Percentiles rank a stretch among this genome's conserved stretches.
Conservation (phyloP, 2,888 invertebrate species). For the Acrobasis consociella region DNA sequence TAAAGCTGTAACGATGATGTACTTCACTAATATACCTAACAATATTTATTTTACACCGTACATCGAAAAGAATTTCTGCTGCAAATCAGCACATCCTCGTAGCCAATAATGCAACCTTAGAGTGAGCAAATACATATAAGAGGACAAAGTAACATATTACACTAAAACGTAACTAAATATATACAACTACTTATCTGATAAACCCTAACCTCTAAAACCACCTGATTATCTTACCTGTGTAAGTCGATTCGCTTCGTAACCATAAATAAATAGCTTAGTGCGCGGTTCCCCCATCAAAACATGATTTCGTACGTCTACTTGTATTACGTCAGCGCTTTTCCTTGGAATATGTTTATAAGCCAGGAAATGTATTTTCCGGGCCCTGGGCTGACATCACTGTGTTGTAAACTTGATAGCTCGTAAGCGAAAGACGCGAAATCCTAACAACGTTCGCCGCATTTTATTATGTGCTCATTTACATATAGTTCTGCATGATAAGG, state of each 20-base stretch:
- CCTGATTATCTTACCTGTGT: conserved; percentile 11
- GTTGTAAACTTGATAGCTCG: conserved; percentile 49
- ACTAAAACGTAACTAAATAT: no score
- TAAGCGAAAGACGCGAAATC: conserved; percentile 38
- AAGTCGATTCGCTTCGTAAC: conserved; percentile 29
- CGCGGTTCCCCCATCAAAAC: conserved; percentile 46
- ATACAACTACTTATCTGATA: not conserved
- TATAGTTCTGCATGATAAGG: conserved; percentile 16
- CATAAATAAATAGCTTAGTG: conserved; percentile 40
- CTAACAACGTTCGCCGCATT: conserved; percentile 32
- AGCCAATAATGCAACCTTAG: no score
- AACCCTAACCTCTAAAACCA: not conserved
- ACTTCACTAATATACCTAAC: not conserved
- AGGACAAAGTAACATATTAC: no score
- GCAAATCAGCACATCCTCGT: no score
- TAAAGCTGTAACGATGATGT: not conserved
- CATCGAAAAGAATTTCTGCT: no score
- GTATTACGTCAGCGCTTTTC: conserved; percentile 54
- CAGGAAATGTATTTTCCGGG: conserved; percentile 55
- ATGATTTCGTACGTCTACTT: conserved; percentile 49
- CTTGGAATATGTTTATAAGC: conserved; percentile 55
- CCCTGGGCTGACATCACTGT: conserved; percentile 44
- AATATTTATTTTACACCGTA: not conserved
- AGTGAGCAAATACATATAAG: no score
- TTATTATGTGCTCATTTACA: conserved; percentile 28